Evolutionary conservation across 2,888 invertebrate genomes (phyloP), one percentile per base, ranked within the genome.

Genomic region (Cecidostiba fungosa): DNA sequence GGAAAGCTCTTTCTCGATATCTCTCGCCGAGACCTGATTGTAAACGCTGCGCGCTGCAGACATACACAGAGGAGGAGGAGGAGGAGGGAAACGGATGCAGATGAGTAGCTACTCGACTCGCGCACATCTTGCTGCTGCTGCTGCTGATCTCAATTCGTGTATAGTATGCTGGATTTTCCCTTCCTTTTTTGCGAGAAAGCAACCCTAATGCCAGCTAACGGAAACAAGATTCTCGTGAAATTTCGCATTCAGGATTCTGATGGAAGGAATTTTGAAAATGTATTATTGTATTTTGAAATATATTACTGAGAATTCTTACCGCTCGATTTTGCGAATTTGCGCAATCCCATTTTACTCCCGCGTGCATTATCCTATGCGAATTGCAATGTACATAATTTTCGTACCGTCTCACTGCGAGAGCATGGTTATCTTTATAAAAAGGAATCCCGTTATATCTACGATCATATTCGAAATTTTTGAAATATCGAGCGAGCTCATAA

Each of bases 1-100:
- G 50, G 0, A 23, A 23, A 77, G 82, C 82, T 23, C 54, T 82
- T 82, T 82, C 77, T 82, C 70, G 82, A 82, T 82, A 82, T 77
- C 70, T 77, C 70, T 77, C 77, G 77, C 23, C 69, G 70, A 69
- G 82, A 82, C 77, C 69, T 82, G 36, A 82, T 82, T 82, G 50
- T 62, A 32, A 50, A 74, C 47, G 62, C n/a, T n/a, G 39, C n/a
- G 62, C 47, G 43, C 32, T 14, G 16, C n/a, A n/a, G 36, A 54
- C 29, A n/a, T 19, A 54, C 16, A 36, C 26, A n/a, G 78, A 12
- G 62, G 39, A 39, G 77, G 59, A 29, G 77, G 59, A 29, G 19
- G 1, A 16, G 29, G 16, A 26, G 43, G 23, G 36, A 59, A 62
- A 77, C 26, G 39, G 29, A 77, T 62, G 77, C 72, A 72, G 36